phyloP scores from a whole-genome alignment of 2,113 vertebrate genomes.

The Thymallus thymallus region DNA sequence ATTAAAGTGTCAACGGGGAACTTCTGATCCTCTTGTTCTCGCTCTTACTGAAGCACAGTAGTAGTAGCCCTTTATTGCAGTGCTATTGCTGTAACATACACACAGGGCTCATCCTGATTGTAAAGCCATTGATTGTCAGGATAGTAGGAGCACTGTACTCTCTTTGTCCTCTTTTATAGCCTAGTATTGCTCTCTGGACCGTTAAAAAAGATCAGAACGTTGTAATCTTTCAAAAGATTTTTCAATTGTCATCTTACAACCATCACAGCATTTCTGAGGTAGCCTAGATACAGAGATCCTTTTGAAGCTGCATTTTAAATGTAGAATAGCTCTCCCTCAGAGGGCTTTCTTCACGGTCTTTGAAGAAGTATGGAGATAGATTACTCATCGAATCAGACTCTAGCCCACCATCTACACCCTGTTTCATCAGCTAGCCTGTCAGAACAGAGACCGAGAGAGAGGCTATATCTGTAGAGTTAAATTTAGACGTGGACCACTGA shows the following conservation, averaged over 20 bases:
- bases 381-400: constrained; percentile 43
- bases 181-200: constrained; percentile 3
- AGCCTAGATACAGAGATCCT: constrained; percentile 32
- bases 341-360: constrained; percentile 50
- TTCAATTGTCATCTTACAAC: constrained; percentile 27
- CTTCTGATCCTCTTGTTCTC: not conserved
- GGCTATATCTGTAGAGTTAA: not conserved
- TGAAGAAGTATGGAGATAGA: constrained; percentile 53
- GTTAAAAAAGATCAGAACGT: constrained; percentile 29
- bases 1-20: not conserved
- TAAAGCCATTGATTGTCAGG: not conserved
- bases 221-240: constrained; percentile 40
- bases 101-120: no score
- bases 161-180: not conserved
- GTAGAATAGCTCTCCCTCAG: constrained; percentile 39
- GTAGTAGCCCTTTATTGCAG: not conserved
- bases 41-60: not conserved
- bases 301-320: constrained; percentile 48
- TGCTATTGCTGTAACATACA: not conserved
- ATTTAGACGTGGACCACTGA: not conserved
- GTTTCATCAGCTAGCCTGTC: constrained; percentile 50
- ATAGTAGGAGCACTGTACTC: not conserved
- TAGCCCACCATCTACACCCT: constrained; percentile 35
- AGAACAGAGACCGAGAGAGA: constrained; percentile 31
- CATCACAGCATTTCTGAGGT: constrained; percentile 24